These are phyloP conservation scores for Agriopis aurantiaria DNA, from an alignment of 2,888 invertebrate species.

Conservation along the genomic window DNA sequence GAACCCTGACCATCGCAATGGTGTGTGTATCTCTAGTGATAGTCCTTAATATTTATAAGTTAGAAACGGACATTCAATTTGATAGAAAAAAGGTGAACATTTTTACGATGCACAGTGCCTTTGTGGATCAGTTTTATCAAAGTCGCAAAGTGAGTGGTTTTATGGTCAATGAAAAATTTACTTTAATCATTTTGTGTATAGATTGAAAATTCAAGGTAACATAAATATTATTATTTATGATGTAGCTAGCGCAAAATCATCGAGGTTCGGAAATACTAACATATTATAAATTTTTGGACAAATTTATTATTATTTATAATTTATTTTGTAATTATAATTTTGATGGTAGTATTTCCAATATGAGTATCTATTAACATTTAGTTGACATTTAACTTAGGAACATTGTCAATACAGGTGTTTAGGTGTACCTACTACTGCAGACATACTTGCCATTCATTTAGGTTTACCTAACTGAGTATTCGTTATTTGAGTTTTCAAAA, in stretches of 20 bases:
- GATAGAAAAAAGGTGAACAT: background rate
- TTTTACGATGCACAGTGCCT: conserved; percentile 7
- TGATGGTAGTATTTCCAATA: no score
- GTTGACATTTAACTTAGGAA: no score
- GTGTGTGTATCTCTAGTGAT: conserved; percentile 20
- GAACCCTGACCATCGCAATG: conserved; percentile 9
- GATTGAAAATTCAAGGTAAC: background rate
- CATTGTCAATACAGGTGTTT: no score
- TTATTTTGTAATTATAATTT: no score
- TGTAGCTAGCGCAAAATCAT: background rate
- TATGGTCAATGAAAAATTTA: background rate
- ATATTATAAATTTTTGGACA: no score
- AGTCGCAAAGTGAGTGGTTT: conserved; percentile 27
- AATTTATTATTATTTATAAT: no score
- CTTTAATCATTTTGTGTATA: background rate
- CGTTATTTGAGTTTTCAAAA: no score
- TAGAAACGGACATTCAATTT: conserved; percentile 1
- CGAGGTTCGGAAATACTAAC: no score
- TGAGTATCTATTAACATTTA: no score
- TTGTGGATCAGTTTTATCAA: conserved; percentile 28
- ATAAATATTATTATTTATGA: background rate
- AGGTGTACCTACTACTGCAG: no score
- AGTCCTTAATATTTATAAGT: conserved; percentile 10
- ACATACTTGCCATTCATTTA: no score
- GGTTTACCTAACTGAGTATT: no score